Evolutionary conservation across 2,797 vertebrate species (phyloP).

Genomic region (Cynodonichthys magdalenae): DNA sequence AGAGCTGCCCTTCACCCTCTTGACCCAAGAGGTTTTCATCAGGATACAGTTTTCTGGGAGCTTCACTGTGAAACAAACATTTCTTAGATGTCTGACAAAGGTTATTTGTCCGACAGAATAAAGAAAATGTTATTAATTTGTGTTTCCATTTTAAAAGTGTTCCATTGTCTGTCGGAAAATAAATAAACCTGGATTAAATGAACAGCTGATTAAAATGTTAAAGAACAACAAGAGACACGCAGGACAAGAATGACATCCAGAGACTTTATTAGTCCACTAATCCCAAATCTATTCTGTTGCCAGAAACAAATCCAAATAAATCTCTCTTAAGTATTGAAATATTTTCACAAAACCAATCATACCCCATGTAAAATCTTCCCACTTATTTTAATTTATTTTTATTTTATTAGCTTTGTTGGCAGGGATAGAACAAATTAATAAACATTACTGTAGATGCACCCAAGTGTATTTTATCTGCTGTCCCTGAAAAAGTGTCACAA

Average conservation of each 20-base stretch:
- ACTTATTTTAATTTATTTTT: neutral
- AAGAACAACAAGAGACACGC: neutral
- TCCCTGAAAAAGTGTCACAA: neutral
- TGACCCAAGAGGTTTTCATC: conserved; percentile 12
- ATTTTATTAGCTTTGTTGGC: neutral
- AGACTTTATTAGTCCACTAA: neutral
- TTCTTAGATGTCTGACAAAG: conserved; percentile 6
- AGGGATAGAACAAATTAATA: neutral
- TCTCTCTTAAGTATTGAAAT: neutral
- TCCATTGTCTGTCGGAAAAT: neutral
- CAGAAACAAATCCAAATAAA: neutral
- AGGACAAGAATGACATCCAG: neutral
- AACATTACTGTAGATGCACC: neutral
- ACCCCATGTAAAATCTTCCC: neutral
- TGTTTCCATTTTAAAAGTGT: no score
- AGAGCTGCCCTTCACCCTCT: conserved; percentile 25
- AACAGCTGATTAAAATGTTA: neutral
- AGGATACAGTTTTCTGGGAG: conserved; percentile 7
- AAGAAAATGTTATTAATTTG: no score
- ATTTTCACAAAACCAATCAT: neutral
- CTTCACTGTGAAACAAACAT: conserved; percentile 36
- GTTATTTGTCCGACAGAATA: neutral
- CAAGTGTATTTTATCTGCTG: neutral
- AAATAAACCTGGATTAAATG: neutral
- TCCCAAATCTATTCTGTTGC: neutral